Conservation (phyloP, 2,113 vertebrate species). For the Chamaetylas fuelleborni region DNA sequence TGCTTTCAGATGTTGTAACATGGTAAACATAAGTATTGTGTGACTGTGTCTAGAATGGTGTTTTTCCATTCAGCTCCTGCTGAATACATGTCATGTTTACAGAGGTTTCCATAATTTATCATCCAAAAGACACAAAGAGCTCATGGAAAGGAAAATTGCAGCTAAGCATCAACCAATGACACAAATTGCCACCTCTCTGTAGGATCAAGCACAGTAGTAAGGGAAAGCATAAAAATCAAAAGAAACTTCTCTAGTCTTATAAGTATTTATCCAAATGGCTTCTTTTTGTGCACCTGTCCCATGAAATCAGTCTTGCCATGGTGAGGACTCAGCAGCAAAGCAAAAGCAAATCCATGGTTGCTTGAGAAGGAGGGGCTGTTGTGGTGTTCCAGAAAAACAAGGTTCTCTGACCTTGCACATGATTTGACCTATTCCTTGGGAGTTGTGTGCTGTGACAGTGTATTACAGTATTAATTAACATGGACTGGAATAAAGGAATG, state of each 20-base stretch:
- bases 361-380: background rate
- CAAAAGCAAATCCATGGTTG: rapidly evolving
- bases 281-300: background rate
- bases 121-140: background rate
- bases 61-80: background rate
- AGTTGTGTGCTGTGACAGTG: background rate
- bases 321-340: background rate
- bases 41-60: background rate
- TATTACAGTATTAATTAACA: background rate
- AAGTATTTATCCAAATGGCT: background rate
- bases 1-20: background rate
- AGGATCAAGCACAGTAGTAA: background rate
- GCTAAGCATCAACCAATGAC: background rate
- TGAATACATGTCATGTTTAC: background rate
- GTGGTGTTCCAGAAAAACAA: background rate
- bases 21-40: background rate
- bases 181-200: background rate
- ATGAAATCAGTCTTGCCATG: background rate
- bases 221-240: background rate
- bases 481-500: background rate
- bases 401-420: background rate
- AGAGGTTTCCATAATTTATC: background rate
- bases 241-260: background rate
- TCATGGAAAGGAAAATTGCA: background rate
- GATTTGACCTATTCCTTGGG: background rate